phyloP scores from a whole-genome alignment of 2,113 vertebrate species.

The Tragelaphus strepsiceros region DNA sequence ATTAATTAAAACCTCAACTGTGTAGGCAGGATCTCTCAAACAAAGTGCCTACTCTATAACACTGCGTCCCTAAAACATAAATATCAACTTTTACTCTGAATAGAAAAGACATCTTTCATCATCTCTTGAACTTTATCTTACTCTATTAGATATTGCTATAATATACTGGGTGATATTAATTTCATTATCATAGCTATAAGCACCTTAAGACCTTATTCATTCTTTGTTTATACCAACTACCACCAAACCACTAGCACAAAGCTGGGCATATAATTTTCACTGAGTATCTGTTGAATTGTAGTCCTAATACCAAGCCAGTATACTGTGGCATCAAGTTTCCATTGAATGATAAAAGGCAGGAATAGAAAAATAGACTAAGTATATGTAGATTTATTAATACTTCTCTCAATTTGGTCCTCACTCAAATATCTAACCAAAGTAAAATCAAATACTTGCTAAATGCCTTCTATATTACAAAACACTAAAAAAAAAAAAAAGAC shows the following conservation, averaged over 20 bases:
- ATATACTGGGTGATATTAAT: not conserved
- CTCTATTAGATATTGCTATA: not conserved
- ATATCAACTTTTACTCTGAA: not conserved
- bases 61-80: not conserved
- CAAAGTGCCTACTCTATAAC: not conserved
- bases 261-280: not conserved
- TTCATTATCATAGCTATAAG: not conserved
- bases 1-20: not conserved
- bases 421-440: not conserved
- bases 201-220: not conserved
- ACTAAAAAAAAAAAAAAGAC: not conserved
- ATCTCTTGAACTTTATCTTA: conserved; percentile 26
- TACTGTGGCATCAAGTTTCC: not conserved
- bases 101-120: not conserved
- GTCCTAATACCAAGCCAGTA: not conserved
- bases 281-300: not conserved
- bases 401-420: not conserved
- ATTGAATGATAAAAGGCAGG: not conserved
- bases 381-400: not conserved
- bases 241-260: not conserved
- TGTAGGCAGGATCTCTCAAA: not conserved
- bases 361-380: not conserved
- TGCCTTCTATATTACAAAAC: not conserved
- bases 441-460: not conserved
- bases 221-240: not conserved